Conservation (phyloP, 2,113 vertebrate genomes). For the Corythornis madagascariensis region DNA sequence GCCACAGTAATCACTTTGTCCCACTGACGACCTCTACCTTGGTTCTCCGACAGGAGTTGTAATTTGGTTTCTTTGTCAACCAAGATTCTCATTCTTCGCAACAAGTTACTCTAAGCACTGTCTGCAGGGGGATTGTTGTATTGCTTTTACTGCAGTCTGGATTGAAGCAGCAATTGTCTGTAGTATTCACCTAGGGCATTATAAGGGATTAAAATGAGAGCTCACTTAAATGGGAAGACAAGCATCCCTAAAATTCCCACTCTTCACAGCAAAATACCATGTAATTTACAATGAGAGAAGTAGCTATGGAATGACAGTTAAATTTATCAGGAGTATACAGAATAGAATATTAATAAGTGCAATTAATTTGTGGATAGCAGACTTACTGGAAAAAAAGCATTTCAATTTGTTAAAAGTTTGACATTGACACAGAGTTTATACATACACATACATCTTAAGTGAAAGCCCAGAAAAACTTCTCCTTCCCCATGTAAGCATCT, state of each 20-base stretch:
- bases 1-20: background rate
- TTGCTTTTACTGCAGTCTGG: background rate
- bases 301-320: background rate
- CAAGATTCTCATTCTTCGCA: background rate
- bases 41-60: background rate
- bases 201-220: background rate
- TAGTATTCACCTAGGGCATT: background rate
- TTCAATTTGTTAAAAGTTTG: background rate
- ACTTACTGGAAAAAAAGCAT: background rate
- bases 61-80: constrained; percentile 18
- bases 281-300: background rate
- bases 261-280: background rate
- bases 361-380: background rate
- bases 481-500: background rate
- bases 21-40: background rate
- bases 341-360: background rate
- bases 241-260: background rate
- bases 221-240: background rate
- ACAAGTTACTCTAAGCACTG: background rate
- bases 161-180: background rate
- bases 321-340: background rate
- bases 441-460: background rate
- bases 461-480: background rate
- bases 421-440: background rate
- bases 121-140: background rate